Conservation (phyloP, 2,888 invertebrate genomes). For the Zhengitettix transpicula region DNA sequence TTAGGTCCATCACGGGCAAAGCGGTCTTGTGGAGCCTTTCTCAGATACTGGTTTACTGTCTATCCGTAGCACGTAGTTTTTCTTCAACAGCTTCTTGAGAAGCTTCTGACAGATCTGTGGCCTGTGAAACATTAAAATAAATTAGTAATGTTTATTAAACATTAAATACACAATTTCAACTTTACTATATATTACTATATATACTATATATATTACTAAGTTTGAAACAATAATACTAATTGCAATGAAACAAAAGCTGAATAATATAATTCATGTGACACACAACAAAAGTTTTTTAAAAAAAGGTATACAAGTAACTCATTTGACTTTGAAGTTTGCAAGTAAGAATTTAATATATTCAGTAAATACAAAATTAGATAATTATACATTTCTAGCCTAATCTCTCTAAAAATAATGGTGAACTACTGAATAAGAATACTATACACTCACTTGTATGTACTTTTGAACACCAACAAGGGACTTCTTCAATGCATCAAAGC, state of each 20-base stretch:
- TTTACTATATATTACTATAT: not conserved
- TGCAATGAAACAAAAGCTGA: not conserved
- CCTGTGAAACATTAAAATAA: constrained; percentile 29
- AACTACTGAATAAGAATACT: too few species aligned
- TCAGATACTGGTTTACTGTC: constrained; percentile 41
- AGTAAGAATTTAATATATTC: too few species aligned
- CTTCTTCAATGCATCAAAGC: constrained; percentile 95
- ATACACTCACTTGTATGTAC: constrained; percentile 54
- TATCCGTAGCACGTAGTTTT: constrained; percentile 85
- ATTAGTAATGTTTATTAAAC: not conserved
- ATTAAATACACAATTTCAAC: not conserved
- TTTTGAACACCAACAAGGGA: constrained; percentile 92
- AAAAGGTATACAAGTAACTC: too few species aligned
- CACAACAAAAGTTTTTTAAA: too few species aligned
- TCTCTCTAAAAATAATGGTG: too few species aligned
- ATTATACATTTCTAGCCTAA: too few species aligned
- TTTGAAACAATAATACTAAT: not conserved
- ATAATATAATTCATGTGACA: too few species aligned
- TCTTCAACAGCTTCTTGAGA: constrained; percentile 87
- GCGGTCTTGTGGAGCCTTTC: constrained; percentile 5
- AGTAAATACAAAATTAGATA: too few species aligned
- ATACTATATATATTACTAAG: not conserved
- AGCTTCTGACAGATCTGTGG: constrained; percentile 87
- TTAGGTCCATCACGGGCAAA: constrained; percentile 7
- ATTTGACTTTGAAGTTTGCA: too few species aligned